Evolutionary conservation across 1,140 invertebrate genomes (phyloP).

Genomic region (Ceratoteleas bidentatus): DNA sequence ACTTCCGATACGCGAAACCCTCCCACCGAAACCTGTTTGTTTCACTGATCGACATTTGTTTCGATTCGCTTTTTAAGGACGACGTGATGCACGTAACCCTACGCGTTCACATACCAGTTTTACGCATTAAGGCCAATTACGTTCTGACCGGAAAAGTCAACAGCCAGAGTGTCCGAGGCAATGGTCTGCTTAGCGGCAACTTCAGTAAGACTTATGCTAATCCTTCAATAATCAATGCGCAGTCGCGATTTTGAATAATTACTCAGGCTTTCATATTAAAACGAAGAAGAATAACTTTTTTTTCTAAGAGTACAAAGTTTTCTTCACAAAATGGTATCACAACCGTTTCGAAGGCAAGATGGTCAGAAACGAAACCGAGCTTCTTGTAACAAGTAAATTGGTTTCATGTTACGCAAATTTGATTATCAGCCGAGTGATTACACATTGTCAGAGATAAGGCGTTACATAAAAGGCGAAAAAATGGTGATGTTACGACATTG

Average conservation of each 20-base stretch:
- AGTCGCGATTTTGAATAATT: constrained; percentile 11
- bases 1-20: constrained; percentile 35
- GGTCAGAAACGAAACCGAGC: too few species aligned
- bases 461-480: constrained; percentile 40
- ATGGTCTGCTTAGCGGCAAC: constrained; percentile 72
- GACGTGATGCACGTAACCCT: constrained; percentile 78
- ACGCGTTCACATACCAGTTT: constrained; percentile 73
- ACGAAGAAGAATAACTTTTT: not conserved
- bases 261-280: not conserved
- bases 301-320: not conserved
- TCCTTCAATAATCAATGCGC: constrained; percentile 12
- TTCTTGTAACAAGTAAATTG: too few species aligned
- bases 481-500: constrained; percentile 17
- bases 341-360: too few species aligned
- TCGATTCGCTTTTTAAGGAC: constrained; percentile 70
- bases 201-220: constrained; percentile 75
- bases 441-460: constrained; percentile 29
- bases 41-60: constrained; percentile 51
- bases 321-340: too few species aligned
- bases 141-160: constrained; percentile 75
- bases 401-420: constrained; percentile 10
- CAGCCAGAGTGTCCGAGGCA: constrained; percentile 72
- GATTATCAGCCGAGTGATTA: constrained; percentile 23
- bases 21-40: constrained; percentile 40
- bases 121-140: constrained; percentile 75